Evolutionary conservation across 2,888 invertebrate genomes (phyloP).

Genomic region (Diabrotica balteata): DNA sequence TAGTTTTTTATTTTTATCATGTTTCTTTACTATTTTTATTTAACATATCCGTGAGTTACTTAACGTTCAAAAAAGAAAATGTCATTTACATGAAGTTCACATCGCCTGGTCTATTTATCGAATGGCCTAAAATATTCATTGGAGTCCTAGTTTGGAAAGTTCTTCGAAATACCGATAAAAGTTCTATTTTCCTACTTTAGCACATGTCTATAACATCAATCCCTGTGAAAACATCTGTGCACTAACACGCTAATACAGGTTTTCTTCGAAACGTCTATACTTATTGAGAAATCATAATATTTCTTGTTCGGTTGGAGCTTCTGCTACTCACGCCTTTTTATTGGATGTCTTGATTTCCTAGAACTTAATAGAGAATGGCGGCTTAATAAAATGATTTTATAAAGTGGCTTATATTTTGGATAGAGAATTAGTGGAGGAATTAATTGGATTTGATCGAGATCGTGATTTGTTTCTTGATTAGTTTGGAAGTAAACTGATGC

Average conservation of each 20-base stretch:
- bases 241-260: slow-evolving; percentile 8
- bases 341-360: too few relatives aligned
- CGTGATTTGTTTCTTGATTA: too few relatives aligned
- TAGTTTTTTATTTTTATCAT: too few relatives aligned
- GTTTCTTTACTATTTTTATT: too few relatives aligned
- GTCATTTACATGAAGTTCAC: background rate
- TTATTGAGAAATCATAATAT: slow-evolving; percentile 14
- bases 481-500: too few relatives aligned
- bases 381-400: too few relatives aligned
- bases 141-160: slow-evolving; percentile 6
- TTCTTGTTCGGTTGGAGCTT: background rate
- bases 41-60: too few relatives aligned
- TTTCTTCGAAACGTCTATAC: slow-evolving; percentile 13
- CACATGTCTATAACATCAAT: slow-evolving; percentile 18
- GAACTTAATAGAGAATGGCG: too few relatives aligned
- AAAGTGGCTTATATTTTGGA: too few relatives aligned
- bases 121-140: slow-evolving; percentile 10
- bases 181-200: slow-evolving; percentile 13
- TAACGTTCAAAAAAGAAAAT: background rate
- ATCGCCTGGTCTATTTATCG: background rate
- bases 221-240: slow-evolving; percentile 12
- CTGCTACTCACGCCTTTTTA: too few relatives aligned
- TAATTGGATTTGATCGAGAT: too few relatives aligned
- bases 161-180: slow-evolving; percentile 9
- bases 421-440: too few relatives aligned